Conservation (phyloP, 2,888 invertebrate species). For the Byasa hedistus region DNA sequence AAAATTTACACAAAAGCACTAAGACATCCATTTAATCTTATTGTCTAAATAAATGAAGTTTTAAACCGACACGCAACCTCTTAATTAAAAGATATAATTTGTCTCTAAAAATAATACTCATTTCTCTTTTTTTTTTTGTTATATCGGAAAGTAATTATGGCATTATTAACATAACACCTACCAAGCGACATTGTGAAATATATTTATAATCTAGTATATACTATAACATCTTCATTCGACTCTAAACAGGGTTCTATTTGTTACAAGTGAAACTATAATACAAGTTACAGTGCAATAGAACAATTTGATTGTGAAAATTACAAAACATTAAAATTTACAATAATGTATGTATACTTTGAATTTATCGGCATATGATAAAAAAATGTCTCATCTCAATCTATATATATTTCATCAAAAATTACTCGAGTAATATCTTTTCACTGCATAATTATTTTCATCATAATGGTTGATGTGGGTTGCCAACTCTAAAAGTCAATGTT, state of each 20-base stretch:
- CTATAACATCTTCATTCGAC: conserved; percentile 53
- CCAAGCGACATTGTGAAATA: conserved; percentile 63
- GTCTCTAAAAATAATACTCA: conserved; percentile 79
- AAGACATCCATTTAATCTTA: conserved; percentile 81
- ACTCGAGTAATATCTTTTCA: background rate
- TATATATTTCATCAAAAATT: conserved; percentile 18
- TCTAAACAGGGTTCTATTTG: conserved; percentile 60
- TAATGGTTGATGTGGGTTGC: too few species aligned
- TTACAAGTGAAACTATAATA: conserved; percentile 68
- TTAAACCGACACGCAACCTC: conserved; percentile 76
- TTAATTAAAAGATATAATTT: conserved; percentile 75
- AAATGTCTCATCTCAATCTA: conserved; percentile 12
- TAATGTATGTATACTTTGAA: conserved; percentile 39
- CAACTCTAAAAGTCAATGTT: too few species aligned
- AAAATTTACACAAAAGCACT: conserved; percentile 81
- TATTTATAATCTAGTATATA: conserved; percentile 55
- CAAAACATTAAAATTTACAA: conserved; percentile 59
- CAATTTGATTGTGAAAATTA: conserved; percentile 64
- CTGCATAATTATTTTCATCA: background rate
- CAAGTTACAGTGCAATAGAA: conserved; percentile 67
- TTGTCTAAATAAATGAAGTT: conserved; percentile 79
- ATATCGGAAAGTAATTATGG: conserved; percentile 68
- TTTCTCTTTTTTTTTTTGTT: conserved; percentile 49
- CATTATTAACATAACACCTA: conserved; percentile 69
- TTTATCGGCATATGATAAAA: conserved; percentile 13